A percentile compares a stretch with the other conserved stretches of the same genome.
phyloP scores from a whole-genome alignment of 2,888 invertebrate genomes.

The Entomobrya multifasciata region DNA sequence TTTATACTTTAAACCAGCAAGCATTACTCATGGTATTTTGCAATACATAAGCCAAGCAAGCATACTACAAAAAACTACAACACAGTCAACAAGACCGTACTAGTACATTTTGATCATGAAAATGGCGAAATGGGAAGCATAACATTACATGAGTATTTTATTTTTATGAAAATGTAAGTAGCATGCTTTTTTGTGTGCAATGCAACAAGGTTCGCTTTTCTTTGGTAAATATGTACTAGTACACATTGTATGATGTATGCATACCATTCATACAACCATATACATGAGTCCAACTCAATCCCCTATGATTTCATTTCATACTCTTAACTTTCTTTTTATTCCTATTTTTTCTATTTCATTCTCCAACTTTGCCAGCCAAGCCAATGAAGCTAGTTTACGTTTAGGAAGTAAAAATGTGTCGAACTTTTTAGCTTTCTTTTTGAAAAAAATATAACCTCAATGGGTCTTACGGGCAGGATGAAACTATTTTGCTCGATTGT shows the following conservation, averaged over 20 bases:
- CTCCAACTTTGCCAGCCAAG: slow-evolving; percentile 27
- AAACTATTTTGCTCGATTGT: slow-evolving; percentile 10
- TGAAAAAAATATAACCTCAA: slow-evolving; percentile 21
- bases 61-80: no score
- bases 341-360: slow-evolving; percentile 6
- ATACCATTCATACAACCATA: neutral
- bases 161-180: neutral
- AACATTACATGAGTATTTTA: neutral
- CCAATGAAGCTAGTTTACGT: slow-evolving; percentile 46
- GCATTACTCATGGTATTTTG: neutral
- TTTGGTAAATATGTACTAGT: no score
- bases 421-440: slow-evolving; percentile 42
- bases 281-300: slow-evolving; percentile 40
- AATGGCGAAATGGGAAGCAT: neutral
- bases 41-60: neutral
- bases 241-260: no score
- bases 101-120: slow-evolving; percentile 18
- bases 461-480: slow-evolving; percentile 36
- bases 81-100: neutral
- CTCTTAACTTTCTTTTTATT: slow-evolving; percentile 43
- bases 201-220: no score
- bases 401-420: slow-evolving; percentile 51
- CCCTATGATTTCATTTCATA: slow-evolving; percentile 58
- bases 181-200: slow-evolving; percentile 5
- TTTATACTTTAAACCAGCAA: slow-evolving; percentile 16